Conservation (phyloP, 2,113 vertebrate genomes). For the Tylochromis polylepis region DNA sequence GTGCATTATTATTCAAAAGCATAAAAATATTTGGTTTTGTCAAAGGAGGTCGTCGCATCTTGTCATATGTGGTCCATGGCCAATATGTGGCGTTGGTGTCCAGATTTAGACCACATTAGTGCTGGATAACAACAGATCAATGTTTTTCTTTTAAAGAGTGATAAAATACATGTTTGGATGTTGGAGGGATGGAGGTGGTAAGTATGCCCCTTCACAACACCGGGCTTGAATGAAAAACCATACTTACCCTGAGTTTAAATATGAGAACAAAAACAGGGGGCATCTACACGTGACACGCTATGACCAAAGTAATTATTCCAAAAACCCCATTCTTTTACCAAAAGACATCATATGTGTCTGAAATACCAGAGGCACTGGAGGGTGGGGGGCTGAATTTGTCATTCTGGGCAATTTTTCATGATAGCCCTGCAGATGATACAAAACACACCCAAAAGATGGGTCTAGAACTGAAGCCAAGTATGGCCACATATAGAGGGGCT, state of each 20-base stretch:
- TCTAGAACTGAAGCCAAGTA: not conserved
- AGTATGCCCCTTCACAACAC: rapidly evolving
- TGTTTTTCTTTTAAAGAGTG: not conserved
- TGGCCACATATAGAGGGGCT: not conserved
- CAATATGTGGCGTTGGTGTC: not conserved
- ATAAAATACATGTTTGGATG: not conserved
- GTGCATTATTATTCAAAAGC: not conserved
- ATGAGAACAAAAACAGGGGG: not conserved
- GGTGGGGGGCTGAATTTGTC: not conserved
- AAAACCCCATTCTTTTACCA: rapidly evolving
- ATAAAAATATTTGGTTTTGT: not conserved
- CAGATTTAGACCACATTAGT: not conserved
- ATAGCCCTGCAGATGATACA: not conserved
- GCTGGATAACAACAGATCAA: not conserved
- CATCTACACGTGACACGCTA: not conserved
- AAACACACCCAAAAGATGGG: not conserved
- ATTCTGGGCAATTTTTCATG: not conserved
- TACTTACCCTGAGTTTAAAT: not conserved
- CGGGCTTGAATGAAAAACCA: not conserved
- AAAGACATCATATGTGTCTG: not conserved
- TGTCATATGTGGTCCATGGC: not conserved
- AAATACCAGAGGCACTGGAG: not conserved
- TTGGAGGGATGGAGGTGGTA: not conserved
- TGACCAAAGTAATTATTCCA: not conserved
- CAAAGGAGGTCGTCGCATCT: not conserved